These are phyloP conservation scores for Matsumurasca onukii DNA, from an alignment of 1,140 invertebrate genomes.

Conservation along the genomic window DNA sequence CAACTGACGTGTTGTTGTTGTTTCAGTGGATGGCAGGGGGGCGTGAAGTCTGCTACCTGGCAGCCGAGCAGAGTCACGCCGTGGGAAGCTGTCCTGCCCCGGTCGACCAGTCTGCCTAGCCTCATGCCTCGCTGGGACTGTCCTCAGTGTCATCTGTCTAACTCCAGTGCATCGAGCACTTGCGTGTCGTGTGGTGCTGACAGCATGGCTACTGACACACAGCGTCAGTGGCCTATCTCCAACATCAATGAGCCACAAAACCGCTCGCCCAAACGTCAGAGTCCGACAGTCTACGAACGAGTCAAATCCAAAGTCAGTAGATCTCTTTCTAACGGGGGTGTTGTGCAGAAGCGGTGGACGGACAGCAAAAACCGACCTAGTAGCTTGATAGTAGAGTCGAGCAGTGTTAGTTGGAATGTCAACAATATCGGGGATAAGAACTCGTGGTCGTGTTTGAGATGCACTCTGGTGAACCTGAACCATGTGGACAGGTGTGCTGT, in stretches of 20 bases:
- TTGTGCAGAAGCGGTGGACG: slow-evolving; percentile 29
- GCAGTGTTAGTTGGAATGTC: slow-evolving; percentile 44
- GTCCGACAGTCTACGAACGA: slow-evolving; percentile 58
- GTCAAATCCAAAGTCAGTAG: slow-evolving; percentile 59
- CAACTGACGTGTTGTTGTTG: not conserved
- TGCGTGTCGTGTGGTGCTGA: slow-evolving; percentile 39
- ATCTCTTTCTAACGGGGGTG: slow-evolving; percentile 53
- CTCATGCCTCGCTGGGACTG: slow-evolving; percentile 44
- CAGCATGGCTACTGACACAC: slow-evolving; percentile 27
- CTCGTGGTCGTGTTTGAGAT: slow-evolving; percentile 60
- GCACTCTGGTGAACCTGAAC: slow-evolving; percentile 57
- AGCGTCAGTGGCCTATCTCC: not conserved
- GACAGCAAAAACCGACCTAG: slow-evolving; percentile 35
- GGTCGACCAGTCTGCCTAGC: slow-evolving; percentile 35
- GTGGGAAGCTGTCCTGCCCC: slow-evolving; percentile 13
- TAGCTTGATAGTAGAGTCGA: slow-evolving; percentile 38
- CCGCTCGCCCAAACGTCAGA: slow-evolving; percentile 55
- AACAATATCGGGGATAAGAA: slow-evolving; percentile 47
- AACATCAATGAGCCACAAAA: slow-evolving; percentile 37
- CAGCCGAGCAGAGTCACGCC: not conserved
- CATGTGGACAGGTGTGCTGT: slow-evolving; percentile 59
- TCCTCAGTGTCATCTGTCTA: slow-evolving; percentile 43
- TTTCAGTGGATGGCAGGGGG: slow-evolving; percentile 9
- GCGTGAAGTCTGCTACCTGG: slow-evolving; percentile 11
- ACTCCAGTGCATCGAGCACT: slow-evolving; percentile 39